Percentiles rank a stretch among this genome's conserved stretches.
phyloP scores from a whole-genome alignment of 2,888 invertebrate species.

The Trichopria drosophilae region DNA sequence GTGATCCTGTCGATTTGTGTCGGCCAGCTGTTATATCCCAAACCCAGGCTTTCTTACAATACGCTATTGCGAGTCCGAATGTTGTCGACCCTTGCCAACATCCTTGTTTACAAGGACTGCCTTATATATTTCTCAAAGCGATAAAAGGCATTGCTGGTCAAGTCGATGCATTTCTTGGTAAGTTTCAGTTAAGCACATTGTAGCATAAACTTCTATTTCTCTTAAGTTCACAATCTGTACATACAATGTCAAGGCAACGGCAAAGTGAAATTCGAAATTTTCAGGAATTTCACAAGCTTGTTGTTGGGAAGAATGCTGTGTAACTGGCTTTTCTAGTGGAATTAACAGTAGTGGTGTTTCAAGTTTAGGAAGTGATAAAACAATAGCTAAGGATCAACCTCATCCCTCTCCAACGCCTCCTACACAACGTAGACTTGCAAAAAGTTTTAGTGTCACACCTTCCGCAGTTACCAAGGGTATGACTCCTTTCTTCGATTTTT shows the following conservation, averaged over 20 bases:
- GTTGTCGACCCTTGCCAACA: constrained; percentile 89
- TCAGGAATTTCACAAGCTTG: constrained; percentile 57
- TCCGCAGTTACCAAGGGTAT: constrained; percentile 69
- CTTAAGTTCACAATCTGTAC: too few species aligned
- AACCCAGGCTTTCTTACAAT: constrained; percentile 77
- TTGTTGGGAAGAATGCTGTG: constrained; percentile 58
- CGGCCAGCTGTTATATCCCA: constrained; percentile 76
- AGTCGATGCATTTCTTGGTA: constrained; percentile 94
- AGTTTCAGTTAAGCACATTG: too few species aligned
- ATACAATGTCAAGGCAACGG: too few species aligned
- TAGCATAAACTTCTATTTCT: too few species aligned
- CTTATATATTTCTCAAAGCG: constrained; percentile 88
- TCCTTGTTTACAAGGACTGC: constrained; percentile 80
- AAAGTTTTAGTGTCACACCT: constrained; percentile 88
- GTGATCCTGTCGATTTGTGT: constrained; percentile 91
- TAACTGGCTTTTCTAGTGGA: constrained; percentile 48
- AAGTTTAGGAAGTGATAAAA: constrained; percentile 38
- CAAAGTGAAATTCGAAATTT: constrained; percentile 44
- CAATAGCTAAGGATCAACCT: constrained; percentile 53
- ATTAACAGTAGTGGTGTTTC: constrained; percentile 40
- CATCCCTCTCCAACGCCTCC: constrained; percentile 80
- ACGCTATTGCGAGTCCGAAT: constrained; percentile 75
- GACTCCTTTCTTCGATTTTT: too few species aligned
- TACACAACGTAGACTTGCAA: constrained; percentile 83
- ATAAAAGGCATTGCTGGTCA: constrained; percentile 91